Evolutionary conservation across 2,797 vertebrate species (phyloP).

Genomic region (Momotus momota): DNA sequence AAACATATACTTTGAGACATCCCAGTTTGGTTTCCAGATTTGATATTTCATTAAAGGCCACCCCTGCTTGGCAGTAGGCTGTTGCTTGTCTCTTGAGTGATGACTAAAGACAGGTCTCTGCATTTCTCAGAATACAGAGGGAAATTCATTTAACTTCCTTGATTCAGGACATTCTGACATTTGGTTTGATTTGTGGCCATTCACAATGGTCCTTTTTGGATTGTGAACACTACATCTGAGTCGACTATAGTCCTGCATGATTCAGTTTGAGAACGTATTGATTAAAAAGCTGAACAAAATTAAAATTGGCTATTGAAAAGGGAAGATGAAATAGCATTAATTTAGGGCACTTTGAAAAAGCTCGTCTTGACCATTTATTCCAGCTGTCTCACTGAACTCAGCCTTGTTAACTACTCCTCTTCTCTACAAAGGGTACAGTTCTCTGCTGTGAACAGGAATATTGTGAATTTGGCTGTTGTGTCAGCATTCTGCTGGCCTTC

Average conservation of each 20-base stretch:
- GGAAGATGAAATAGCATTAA: background rate
- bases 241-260: background rate
- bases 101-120: conserved; percentile 2
- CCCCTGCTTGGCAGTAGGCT: background rate
- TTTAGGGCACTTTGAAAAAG: background rate
- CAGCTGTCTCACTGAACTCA: background rate
- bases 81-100: conserved; percentile 13
- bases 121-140: conserved; percentile 39
- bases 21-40: conserved; percentile 5
- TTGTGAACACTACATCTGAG: conserved; percentile 18
- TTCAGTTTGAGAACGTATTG: background rate
- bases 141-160: conserved; percentile 21
- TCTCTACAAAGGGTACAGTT: background rate
- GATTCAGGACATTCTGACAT: conserved; percentile 12
- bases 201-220: background rate
- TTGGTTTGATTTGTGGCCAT: conserved; percentile 21
- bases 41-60: conserved; percentile 65
- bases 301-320: background rate
- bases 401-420: background rate
- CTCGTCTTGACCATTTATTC: background rate
- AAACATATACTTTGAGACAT: conserved; percentile 19
- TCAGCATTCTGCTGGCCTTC: background rate
- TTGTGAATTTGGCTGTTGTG: background rate
- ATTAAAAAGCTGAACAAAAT: conserved; percentile 33
- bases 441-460: background rate